phyloP scores from a whole-genome alignment of 2,888 invertebrate species.

The Hypercompe scribonia region DNA sequence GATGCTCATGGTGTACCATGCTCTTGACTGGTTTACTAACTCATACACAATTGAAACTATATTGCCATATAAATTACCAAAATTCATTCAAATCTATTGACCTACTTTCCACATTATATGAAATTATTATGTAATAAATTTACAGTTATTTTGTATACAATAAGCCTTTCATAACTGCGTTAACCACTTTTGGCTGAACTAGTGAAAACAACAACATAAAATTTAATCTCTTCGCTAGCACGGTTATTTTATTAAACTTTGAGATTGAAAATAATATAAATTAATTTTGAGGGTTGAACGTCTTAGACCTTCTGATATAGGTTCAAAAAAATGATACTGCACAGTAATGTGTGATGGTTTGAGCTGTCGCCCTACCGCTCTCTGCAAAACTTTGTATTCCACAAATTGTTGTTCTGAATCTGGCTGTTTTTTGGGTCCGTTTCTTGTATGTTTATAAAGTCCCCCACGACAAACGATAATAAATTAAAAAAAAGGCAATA shows the following conservation, averaged over 20 bases:
- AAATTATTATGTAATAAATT: slow-evolving; percentile 14
- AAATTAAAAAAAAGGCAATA: too few species aligned
- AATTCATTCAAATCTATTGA: background rate
- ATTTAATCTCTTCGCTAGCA: slow-evolving; percentile 14
- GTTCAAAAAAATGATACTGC: too few species aligned
- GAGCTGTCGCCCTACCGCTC: too few species aligned
- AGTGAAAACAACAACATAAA: slow-evolving; percentile 7
- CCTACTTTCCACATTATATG: background rate
- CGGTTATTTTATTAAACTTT: slow-evolving; percentile 3
- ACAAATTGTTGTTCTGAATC: too few species aligned
- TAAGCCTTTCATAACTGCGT: slow-evolving; percentile 21
- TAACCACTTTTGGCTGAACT: slow-evolving; percentile 22
- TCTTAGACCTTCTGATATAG: background rate
- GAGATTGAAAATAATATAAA: slow-evolving; percentile 3
- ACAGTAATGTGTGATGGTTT: too few species aligned
- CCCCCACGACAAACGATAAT: too few species aligned
- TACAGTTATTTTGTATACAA: slow-evolving; percentile 25
- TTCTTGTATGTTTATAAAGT: too few species aligned
- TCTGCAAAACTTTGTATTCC: too few species aligned
- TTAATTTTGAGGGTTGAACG: background rate
- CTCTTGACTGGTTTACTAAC: too few species aligned
- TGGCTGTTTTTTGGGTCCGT: too few species aligned
- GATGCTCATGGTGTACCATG: background rate
- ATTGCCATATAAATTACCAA: background rate
- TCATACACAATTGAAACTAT: background rate